Conservation (phyloP, 2,888 invertebrate genomes). For the Eulithis testata region DNA sequence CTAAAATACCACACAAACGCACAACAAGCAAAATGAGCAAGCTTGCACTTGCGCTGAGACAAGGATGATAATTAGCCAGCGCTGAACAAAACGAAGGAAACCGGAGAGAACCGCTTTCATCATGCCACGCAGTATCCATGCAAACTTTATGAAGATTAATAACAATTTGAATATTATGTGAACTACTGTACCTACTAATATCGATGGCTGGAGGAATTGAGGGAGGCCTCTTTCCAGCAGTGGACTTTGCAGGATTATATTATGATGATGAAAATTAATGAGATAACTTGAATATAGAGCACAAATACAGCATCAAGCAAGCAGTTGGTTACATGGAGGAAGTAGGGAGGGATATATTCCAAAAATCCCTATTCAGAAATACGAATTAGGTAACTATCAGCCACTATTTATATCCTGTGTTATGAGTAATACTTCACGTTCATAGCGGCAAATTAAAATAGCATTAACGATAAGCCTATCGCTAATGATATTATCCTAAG, state of each 20-base stretch:
- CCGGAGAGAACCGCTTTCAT: background rate
- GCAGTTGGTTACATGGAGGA: too few species aligned
- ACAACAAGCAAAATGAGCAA: conserved; percentile 6
- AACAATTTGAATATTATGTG: background rate
- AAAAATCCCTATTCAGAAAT: too few species aligned
- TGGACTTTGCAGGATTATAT: too few species aligned
- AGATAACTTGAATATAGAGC: too few species aligned
- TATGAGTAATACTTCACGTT: background rate
- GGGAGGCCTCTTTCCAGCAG: too few species aligned
- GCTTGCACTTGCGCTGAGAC: background rate
- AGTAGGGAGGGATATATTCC: too few species aligned
- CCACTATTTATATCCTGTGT: background rate
- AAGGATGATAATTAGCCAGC: conserved; percentile 3
- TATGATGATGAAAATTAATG: too few species aligned
- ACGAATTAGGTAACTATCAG: background rate
- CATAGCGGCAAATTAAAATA: conserved; percentile 1
- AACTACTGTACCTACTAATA: too few species aligned
- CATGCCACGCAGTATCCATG: background rate
- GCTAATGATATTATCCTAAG: conserved; percentile 7
- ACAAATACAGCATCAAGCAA: too few species aligned
- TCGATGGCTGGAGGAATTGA: too few species aligned
- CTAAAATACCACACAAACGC: background rate
- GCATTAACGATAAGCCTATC: conserved; percentile 3
- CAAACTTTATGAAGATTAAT: background rate
- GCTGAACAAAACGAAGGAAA: conserved; percentile 3